Conservation (phyloP, 1,140 invertebrate genomes). For the Drosophila guanche region DNA sequence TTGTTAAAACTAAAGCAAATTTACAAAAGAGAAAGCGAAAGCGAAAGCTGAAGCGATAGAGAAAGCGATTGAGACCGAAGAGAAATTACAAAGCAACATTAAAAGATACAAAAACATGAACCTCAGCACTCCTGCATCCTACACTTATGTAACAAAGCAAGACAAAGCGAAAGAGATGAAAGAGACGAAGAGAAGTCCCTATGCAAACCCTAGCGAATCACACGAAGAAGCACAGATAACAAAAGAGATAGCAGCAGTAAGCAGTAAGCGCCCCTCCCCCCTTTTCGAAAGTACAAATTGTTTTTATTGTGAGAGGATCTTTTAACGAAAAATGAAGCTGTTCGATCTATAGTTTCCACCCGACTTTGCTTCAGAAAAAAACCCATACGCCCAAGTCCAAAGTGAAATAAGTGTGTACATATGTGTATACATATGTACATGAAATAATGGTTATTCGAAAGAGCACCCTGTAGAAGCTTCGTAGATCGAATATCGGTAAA, state of each 20-base stretch:
- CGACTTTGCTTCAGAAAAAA: conserved; percentile 43
- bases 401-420: conserved; percentile 23
- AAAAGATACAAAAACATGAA: conserved; percentile 83
- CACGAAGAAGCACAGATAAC: conserved; percentile 29
- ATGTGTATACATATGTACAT: conserved; percentile 13
- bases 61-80: conserved; percentile 41
- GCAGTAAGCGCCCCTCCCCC: conserved; percentile 79
- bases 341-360: conserved; percentile 50
- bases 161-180: conserved; percentile 30
- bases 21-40: conserved; percentile 68
- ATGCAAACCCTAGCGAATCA: conserved; percentile 75
- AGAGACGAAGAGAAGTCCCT: conserved; percentile 51
- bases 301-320: conserved; percentile 83
- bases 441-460: conserved; percentile 24
- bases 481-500: conserved; percentile 32
- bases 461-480: conserved; percentile 31
- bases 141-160: conserved; percentile 78
- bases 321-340: conserved; percentile 68
- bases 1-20: conserved; percentile 80
- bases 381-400: conserved; percentile 19
- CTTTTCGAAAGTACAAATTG: conserved; percentile 84
- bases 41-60: conserved; percentile 32
- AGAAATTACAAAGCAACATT: conserved; percentile 80
- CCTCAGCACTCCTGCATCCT: conserved; percentile 83
- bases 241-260: conserved; percentile 36